Percentiles rank a stretch among this genome's conserved stretches.
Conservation (phyloP, 2,888 invertebrate species). For the Athrips mouffetella region DNA sequence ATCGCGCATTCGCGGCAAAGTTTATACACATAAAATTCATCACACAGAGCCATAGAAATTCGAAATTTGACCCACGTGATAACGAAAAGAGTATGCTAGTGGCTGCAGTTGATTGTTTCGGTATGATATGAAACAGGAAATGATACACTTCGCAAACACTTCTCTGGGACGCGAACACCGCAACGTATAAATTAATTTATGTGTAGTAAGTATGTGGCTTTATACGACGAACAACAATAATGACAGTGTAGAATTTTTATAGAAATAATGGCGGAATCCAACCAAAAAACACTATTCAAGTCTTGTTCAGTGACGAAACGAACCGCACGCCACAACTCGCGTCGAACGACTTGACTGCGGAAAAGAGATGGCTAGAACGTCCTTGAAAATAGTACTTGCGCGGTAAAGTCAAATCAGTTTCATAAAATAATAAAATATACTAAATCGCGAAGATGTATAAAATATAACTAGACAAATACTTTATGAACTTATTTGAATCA, state of each 20-base stretch:
- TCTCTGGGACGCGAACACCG: constrained; percentile 29
- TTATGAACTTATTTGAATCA: no score
- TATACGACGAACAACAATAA: constrained; percentile 30
- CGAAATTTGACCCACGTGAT: constrained; percentile 77
- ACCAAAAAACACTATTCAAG: constrained; percentile 63
- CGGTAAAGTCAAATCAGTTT: constrained; percentile 69
- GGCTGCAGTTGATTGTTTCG: constrained; percentile 72
- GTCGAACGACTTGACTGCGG: constrained; percentile 45
- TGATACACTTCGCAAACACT: constrained; percentile 61
- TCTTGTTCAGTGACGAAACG: constrained; percentile 66
- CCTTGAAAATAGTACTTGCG: constrained; percentile 65
- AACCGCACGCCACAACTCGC: constrained; percentile 50
- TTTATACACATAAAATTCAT: constrained; percentile 33
- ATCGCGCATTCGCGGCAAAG: constrained; percentile 24
- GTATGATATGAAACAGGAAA: constrained; percentile 71
- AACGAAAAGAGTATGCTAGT: constrained; percentile 69
- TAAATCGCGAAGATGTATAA: neutral
- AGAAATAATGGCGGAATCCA: constrained; percentile 72
- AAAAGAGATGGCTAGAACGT: constrained; percentile 54
- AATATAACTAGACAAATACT: neutral
- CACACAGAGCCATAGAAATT: constrained; percentile 44
- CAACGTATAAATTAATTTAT: constrained; percentile 23
- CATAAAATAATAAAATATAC: constrained; percentile 18
- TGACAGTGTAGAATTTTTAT: constrained; percentile 48
- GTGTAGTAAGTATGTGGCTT: constrained; percentile 21